Percentiles rank a stretch among this genome's conserved stretches.
phyloP scores from a whole-genome alignment of 2,113 vertebrate species.

The Mola mola region DNA sequence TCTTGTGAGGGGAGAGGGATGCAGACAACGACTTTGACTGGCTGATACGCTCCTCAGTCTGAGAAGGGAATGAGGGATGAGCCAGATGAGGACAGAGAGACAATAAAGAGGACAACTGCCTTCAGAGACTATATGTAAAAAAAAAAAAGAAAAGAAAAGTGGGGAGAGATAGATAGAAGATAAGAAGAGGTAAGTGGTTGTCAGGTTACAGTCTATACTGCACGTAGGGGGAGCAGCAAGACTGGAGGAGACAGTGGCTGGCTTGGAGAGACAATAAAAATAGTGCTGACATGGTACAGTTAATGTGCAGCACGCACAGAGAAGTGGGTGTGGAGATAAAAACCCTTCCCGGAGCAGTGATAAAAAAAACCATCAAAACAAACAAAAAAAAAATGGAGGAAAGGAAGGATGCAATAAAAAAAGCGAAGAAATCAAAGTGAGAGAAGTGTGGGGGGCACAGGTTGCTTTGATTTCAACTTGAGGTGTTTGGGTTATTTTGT shows the following conservation, averaged over 20 bases:
- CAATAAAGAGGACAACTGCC: conserved; percentile 40
- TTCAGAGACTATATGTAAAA: conserved; percentile 23
- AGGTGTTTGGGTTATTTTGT: conserved; percentile 54
- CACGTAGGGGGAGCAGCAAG: conserved; percentile 48
- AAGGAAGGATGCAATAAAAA: conserved; percentile 28
- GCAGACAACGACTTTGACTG: conserved; percentile 27
- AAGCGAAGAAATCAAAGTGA: conserved; percentile 31
- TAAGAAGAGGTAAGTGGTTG: conserved; percentile 49
- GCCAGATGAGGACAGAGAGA: conserved; percentile 37
- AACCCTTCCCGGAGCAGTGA: conserved; percentile 40
- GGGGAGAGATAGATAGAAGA: conserved; percentile 14
- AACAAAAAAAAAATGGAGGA: no score
- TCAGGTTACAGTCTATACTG: conserved; percentile 35
- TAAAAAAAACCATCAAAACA: no score
- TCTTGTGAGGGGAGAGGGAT: conserved; percentile 28
- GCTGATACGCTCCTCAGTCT: conserved; percentile 43
- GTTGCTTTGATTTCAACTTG: conserved; percentile 40
- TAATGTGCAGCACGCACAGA: conserved; percentile 41
- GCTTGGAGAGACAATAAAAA: conserved; percentile 74
- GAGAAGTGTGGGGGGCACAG: conserved; percentile 32
- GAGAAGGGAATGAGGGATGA: conserved; percentile 36
- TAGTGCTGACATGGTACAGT: conserved; percentile 68
- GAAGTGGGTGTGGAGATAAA: conserved; percentile 35
- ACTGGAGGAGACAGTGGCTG: conserved; percentile 54
- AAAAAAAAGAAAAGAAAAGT: conserved; percentile 18